A percentile compares a stretch with the other conserved stretches of the same genome.
Evolutionary conservation across 2,797 vertebrate genomes (phyloP).

Genomic region (Falco columbarius): DNA sequence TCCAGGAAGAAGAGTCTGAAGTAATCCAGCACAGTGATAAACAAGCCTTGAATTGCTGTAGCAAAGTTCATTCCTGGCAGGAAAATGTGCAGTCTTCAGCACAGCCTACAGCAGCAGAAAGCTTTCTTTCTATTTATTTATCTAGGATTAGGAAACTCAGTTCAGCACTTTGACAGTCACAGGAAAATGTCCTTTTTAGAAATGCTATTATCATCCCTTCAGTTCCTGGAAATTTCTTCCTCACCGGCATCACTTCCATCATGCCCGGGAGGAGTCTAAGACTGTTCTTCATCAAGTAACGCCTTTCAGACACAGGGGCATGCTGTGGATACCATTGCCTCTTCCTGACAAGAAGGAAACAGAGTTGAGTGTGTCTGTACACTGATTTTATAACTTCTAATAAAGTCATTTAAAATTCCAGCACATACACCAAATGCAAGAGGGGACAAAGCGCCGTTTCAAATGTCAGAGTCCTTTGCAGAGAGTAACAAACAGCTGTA

Average conservation of each 20-base stretch:
- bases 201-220: background rate
- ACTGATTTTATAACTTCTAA: background rate
- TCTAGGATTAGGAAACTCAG: background rate
- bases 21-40: background rate
- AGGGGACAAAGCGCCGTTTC: background rate
- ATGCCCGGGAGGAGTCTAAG: background rate
- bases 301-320: background rate
- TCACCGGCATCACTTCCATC: background rate
- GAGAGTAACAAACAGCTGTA: background rate
- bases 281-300: background rate
- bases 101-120: background rate
- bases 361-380: background rate
- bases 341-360: background rate
- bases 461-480: background rate
- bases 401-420: background rate
- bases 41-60: background rate
- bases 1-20: background rate
- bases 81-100: background rate
- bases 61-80: background rate
- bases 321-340: background rate
- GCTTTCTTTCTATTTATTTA: background rate
- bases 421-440: background rate
- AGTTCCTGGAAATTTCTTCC: background rate
- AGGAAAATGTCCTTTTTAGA: background rate
- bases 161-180: background rate